Evolutionary conservation across 53 echinoderm and acorn worm species (phyloP), one percentile per base, ranked within the genome.

Genomic region (Astropecten irregularis): DNA sequence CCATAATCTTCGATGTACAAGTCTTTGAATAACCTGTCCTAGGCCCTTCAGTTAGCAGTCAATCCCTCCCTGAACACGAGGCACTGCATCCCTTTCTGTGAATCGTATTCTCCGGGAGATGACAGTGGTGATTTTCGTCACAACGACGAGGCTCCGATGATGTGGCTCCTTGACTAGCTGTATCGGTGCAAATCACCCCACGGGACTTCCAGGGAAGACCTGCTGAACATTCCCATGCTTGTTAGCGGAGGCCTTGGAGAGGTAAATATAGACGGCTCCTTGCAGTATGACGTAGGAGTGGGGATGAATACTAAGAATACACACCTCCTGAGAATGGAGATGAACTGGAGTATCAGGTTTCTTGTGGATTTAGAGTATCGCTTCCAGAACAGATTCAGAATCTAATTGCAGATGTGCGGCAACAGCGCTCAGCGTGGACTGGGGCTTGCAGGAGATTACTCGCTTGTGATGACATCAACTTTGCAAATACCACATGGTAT

Each of bases 101-200:
- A n/a, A n/a, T n/a, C n/a, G n/a, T n/a, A n/a, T n/a, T n/a, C n/a
- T n/a, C n/a, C n/a, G n/a, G n/a, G n/a, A n/a, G n/a, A n/a, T n/a
- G n/a, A n/a, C n/a, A n/a, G n/a, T n/a, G n/a, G n/a, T n/a, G n/a
- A n/a, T n/a, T n/a, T n/a, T n/a, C n/a, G n/a, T n/a, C n/a, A n/a
- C n/a, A n/a, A n/a, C n/a, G n/a, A n/a, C n/a, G n/a, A n/a, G n/a
- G n/a, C n/a, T n/a, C 32, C 73, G 38, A 52, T 14, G 50, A 18
- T 69, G 47, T 30, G 27, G 28, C 3, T 46, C 47, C 73, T 57
- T 15, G 18, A 36, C 76, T 4, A 54, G 76, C 73, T n/a, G 37
- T 76, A 76, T 76, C 76, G 58, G n/a, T 76, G 58, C 40, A 38
- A 23, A 76, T 76, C 76, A 56, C 34, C 73, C 73, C 33, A 0